Evolutionary conservation across 2,113 vertebrate species (phyloP).

Genomic region (Ivindomyrus marchei): DNA sequence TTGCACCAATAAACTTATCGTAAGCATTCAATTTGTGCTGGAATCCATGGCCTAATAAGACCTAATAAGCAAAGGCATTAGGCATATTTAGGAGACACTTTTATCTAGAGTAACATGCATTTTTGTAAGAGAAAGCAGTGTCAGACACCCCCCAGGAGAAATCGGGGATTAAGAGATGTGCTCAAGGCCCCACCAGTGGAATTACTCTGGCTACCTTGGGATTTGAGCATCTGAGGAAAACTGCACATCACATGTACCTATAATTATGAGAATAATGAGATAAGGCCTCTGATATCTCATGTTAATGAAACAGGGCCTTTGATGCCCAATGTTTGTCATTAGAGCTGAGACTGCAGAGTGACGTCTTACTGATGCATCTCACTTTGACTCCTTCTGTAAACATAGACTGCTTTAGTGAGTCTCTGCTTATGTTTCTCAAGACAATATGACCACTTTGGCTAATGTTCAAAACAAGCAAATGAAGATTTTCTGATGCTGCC

Average conservation of each 20-base stretch:
- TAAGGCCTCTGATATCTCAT: neutral
- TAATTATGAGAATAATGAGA: neutral
- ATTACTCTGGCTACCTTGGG: neutral
- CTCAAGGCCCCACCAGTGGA: neutral
- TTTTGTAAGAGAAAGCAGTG: neutral
- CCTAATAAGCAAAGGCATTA: neutral
- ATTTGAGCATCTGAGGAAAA: neutral
- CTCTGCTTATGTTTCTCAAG: neutral
- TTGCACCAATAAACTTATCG: neutral
- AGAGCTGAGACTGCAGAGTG: neutral
- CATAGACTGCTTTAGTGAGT: neutral
- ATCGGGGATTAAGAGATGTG: neutral
- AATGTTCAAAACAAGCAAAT: conserved; percentile 12
- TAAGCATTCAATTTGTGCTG: neutral
- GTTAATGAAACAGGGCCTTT: neutral
- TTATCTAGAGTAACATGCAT: neutral
- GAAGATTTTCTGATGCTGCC: neutral
- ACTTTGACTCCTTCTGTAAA: neutral
- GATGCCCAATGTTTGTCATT: neutral
- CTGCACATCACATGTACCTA: neutral
- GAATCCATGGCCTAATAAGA: neutral
- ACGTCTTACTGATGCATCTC: neutral
- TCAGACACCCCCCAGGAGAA: neutral
- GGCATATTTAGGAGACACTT: neutral
- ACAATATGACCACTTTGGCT: conserved; percentile 4